These are phyloP conservation scores for Drosophila lowei DNA, from an alignment of 1,140 invertebrate genomes.

Conservation along the genomic window DNA sequence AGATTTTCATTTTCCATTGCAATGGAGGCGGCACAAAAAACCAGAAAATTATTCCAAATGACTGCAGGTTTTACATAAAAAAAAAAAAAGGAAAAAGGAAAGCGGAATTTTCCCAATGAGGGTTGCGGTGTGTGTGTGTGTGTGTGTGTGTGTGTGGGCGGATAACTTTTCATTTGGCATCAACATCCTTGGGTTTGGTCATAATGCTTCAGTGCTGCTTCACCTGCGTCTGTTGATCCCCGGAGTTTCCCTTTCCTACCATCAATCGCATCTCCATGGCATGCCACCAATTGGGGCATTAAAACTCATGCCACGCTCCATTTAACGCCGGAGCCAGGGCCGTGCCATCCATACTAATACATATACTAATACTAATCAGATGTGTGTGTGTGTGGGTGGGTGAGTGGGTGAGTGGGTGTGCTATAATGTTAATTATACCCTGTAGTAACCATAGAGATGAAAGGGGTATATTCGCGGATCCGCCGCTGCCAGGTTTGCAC, in stretches of 20 bases:
- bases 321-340: conserved; percentile 58
- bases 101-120: conserved; percentile 7
- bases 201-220: conserved; percentile 36
- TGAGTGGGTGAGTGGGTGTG: conserved; percentile 1
- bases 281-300: conserved; percentile 33
- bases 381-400: conserved; percentile 14
- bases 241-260: conserved; percentile 17
- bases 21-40: too few species aligned
- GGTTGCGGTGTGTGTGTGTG: neutral
- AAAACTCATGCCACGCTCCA: conserved; percentile 59
- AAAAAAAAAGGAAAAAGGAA: too few species aligned
- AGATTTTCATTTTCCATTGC: too few species aligned
- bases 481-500: too few species aligned
- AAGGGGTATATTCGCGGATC: too few species aligned
- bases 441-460: too few species aligned
- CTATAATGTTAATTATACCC: conserved; percentile 46
- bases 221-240: conserved; percentile 29
- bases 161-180: conserved; percentile 50
- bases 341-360: conserved; percentile 71
- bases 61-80: too few species aligned
- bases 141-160: conserved; percentile 4
- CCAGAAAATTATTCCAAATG: too few species aligned
- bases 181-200: conserved; percentile 21
- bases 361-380: conserved; percentile 41
- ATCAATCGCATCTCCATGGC: neutral